Conservation (phyloP, 2,888 invertebrate genomes). For the Orthosia incerta region DNA sequence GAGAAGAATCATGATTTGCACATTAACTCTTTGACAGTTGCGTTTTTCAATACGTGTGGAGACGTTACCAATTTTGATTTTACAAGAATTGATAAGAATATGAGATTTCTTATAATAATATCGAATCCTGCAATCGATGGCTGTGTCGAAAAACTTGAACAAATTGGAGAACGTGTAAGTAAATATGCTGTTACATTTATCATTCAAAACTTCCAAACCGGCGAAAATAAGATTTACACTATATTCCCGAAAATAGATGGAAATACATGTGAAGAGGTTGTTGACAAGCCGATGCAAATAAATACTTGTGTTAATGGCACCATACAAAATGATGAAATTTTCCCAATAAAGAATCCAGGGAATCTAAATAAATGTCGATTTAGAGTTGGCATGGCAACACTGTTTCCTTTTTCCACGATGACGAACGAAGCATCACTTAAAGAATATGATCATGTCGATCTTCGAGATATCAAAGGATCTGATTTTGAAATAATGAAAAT, state of each 20-base stretch:
- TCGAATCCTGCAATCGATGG: constrained; percentile 47
- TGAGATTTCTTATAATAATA: constrained; percentile 72
- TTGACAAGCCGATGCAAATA: constrained; percentile 60
- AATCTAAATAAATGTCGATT: constrained; percentile 80
- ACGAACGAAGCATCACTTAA: constrained; percentile 67
- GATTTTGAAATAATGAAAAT: constrained; percentile 82
- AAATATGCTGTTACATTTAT: constrained; percentile 74
- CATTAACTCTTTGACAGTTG: constrained; percentile 50
- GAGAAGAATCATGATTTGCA: constrained; percentile 41
- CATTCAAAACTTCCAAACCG: constrained; percentile 50
- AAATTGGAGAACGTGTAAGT: constrained; percentile 62
- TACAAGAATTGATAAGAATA: constrained; percentile 51
- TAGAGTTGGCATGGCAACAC: constrained; percentile 75
- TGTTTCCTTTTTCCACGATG: constrained; percentile 77
- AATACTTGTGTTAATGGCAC: constrained; percentile 73
- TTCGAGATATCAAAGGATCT: constrained; percentile 69
- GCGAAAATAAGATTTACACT: constrained; percentile 65
- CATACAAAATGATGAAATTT: constrained; percentile 61
- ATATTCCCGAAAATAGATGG: constrained; percentile 73
- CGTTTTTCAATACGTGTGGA: constrained; percentile 67
- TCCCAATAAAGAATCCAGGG: constrained; percentile 71
- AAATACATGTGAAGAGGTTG: constrained; percentile 69
- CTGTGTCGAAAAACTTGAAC: constrained; percentile 57
- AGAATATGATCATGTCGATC: constrained; percentile 71
- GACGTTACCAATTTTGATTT: constrained; percentile 57